These are phyloP conservation scores for Hypanus sabinus DNA, from an alignment of 2,113 vertebrate genomes.

Conservation along the genomic window DNA sequence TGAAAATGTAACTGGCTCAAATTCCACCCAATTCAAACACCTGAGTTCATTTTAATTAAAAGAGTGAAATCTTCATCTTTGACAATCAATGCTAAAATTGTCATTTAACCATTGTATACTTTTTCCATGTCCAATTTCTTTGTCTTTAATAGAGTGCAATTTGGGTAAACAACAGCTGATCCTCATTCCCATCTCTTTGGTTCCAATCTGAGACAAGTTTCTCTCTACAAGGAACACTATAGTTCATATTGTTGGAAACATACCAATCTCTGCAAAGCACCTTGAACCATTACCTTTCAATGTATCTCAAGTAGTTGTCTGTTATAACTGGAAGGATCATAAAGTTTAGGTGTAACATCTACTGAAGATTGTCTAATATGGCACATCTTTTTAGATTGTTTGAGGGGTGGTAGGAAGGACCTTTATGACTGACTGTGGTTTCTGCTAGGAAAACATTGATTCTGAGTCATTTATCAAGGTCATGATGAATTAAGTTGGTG, in stretches of 20 bases:
- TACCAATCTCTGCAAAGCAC: background rate
- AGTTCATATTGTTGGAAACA: background rate
- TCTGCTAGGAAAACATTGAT: background rate
- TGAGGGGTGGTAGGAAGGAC: background rate
- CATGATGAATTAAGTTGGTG: background rate
- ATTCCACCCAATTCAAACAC: background rate
- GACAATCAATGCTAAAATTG: no score
- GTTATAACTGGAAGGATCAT: background rate
- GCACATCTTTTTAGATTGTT: background rate
- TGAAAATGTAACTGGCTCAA: background rate
- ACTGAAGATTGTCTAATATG: no score
- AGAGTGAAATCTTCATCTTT: background rate
- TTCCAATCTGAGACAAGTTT: no score
- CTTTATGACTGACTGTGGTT: background rate
- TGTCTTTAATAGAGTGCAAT: no score
- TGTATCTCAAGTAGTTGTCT: background rate
- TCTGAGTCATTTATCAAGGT: background rate
- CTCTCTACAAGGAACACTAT: background rate
- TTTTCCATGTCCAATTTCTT: no score
- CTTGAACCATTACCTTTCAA: background rate
- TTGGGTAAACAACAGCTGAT: no score
- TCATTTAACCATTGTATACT: no score
- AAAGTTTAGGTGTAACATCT: background rate
- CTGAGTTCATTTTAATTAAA: slow-evolving; percentile 18
- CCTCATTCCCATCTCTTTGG: no score